These are phyloP conservation scores for Sebastes itinus DNA, from an alignment of 2,797 vertebrate species.

Conservation along the genomic window DNA sequence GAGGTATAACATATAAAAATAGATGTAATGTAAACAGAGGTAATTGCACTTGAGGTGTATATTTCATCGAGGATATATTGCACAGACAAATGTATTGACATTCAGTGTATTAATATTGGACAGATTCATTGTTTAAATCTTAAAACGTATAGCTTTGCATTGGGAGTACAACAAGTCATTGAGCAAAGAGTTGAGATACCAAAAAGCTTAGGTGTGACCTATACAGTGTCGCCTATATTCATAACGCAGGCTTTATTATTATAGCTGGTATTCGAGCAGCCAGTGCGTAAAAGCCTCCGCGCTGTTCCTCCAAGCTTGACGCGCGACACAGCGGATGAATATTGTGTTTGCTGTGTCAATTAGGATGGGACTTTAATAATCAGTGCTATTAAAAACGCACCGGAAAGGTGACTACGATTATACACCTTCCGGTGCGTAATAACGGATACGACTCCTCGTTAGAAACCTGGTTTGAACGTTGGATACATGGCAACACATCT, in stretches of 20 bases:
- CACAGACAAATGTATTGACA: no score
- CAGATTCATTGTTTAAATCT: no score
- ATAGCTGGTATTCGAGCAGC: not conserved
- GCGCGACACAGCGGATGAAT: not conserved
- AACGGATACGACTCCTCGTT: not conserved
- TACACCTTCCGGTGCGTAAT: not conserved
- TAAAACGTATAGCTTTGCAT: not conserved
- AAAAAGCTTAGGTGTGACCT: not conserved
- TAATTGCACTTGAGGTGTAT: no score
- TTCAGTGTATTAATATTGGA: no score
- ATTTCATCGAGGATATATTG: no score
- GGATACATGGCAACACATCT: not conserved
- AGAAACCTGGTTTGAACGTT: not conserved
- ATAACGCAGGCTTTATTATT: not conserved
- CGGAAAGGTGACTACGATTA: not conserved
- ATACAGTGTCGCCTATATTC: not conserved
- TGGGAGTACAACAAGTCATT: not conserved
- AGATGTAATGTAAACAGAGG: no score
- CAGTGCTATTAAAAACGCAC: not conserved
- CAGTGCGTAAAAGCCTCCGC: slow-evolving; percentile 43
- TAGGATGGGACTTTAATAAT: not conserved
- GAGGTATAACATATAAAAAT: no score
- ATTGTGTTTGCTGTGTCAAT: not conserved
- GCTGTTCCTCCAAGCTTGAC: not conserved
- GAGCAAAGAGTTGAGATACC: not conserved